These are phyloP conservation scores for Zosterops borbonicus DNA, from an alignment of 2,113 vertebrate species.

Conservation along the genomic window DNA sequence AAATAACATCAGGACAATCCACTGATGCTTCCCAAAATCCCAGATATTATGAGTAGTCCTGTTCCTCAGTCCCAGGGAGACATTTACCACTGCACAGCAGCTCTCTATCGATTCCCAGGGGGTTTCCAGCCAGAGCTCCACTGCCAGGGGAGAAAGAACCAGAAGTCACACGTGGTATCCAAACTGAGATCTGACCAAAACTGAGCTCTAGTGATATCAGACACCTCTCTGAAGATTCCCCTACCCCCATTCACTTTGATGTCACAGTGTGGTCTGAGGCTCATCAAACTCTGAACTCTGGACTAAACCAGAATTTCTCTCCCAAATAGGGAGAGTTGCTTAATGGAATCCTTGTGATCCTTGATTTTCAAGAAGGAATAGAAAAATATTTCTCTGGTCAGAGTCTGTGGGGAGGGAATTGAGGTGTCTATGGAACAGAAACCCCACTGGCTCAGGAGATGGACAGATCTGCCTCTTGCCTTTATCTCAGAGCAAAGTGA, in stretches of 20 bases:
- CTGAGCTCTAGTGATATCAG: not conserved
- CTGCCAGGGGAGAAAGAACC: conserved; percentile 65
- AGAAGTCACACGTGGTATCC: not conserved
- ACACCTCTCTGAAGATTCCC: not conserved
- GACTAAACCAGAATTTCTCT: not conserved
- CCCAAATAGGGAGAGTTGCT: too few relatives aligned
- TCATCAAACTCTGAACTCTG: not conserved
- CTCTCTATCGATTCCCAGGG: conserved; percentile 86
- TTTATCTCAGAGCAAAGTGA: not conserved
- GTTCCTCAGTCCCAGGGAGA: not conserved
- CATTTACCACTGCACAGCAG: conserved; percentile 82
- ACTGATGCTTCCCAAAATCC: not conserved
- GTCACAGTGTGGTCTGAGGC: not conserved
- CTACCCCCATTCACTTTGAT: not conserved
- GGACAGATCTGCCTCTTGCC: not conserved
- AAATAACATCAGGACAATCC: not conserved
- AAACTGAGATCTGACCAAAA: not conserved
- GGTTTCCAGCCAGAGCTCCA: conserved; percentile 91
- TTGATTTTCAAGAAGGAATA: not conserved
- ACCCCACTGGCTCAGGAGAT: not conserved
- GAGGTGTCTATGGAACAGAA: not conserved
- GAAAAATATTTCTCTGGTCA: not conserved
- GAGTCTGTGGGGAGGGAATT: not conserved
- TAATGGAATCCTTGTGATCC: not conserved
- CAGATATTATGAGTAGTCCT: not conserved